These are phyloP conservation scores for Miniopterus natalensis DNA, from an alignment of 2,113 vertebrate species.

Conservation along the genomic window DNA sequence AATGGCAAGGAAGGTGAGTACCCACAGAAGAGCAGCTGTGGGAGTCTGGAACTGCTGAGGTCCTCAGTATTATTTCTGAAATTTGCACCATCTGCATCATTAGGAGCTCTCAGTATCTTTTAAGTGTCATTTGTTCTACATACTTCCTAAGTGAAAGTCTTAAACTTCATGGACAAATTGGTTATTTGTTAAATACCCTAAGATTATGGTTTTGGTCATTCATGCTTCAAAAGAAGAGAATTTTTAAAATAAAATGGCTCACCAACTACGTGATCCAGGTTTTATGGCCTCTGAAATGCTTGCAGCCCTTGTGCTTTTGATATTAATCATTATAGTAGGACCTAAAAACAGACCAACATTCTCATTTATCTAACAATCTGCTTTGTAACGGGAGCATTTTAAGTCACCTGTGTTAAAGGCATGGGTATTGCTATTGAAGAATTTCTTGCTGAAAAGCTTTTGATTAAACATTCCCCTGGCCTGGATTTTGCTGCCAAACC, in stretches of 20 bases:
- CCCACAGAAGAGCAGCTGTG: neutral
- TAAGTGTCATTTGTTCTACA: conserved; percentile 93
- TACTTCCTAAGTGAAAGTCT: conserved; percentile 95
- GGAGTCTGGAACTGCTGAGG: conserved; percentile 91
- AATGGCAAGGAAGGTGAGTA: neutral
- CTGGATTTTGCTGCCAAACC: conserved; percentile 92
- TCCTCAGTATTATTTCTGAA: conserved; percentile 94
- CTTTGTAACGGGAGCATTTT: conserved; percentile 93
- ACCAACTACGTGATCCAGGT: conserved; percentile 94
- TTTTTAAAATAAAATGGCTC: conserved; percentile 92
- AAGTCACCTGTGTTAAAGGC: conserved; percentile 94
- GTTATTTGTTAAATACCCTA: conserved; percentile 93
- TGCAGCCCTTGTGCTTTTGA: conserved; percentile 91
- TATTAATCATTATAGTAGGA: conserved; percentile 92
- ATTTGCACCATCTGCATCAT: conserved; percentile 93
- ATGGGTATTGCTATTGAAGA: conserved; percentile 93
- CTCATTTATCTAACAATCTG: conserved; percentile 95
- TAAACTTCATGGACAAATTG: conserved; percentile 94
- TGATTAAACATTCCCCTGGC: conserved; percentile 88
- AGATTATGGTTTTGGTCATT: conserved; percentile 95
- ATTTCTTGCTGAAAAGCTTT: conserved; percentile 89
- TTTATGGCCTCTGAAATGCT: conserved; percentile 92
- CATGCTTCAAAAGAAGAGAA: conserved; percentile 94
- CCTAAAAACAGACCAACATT: conserved; percentile 94
- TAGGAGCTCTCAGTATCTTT: conserved; percentile 93